phyloP scores from a whole-genome alignment of 2,888 invertebrate species.

The Fabriciana adippe region DNA sequence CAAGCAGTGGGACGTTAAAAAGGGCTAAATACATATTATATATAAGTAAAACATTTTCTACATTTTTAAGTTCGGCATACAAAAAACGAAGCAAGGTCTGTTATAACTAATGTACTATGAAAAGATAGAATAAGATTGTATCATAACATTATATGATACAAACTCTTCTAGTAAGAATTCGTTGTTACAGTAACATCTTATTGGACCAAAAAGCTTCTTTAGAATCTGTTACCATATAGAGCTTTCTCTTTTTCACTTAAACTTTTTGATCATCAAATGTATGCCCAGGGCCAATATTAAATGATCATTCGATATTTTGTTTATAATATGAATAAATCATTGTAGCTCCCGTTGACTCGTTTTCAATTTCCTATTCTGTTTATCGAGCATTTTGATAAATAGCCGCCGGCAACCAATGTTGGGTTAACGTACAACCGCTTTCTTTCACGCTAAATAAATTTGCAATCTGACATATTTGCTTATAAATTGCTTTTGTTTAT shows the following conservation, averaged over 20 bases:
- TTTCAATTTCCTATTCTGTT: slow-evolving; percentile 80
- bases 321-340: slow-evolving; percentile 78
- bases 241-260: slow-evolving; percentile 58
- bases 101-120: too few species aligned
- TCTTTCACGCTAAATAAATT: slow-evolving; percentile 76
- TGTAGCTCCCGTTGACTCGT: slow-evolving; percentile 72
- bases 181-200: not conserved
- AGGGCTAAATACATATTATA: too few species aligned
- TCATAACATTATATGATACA: too few species aligned
- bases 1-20: too few species aligned
- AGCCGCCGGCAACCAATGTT: slow-evolving; percentile 65
- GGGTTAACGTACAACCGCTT: slow-evolving; percentile 62
- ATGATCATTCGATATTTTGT: slow-evolving; percentile 78
- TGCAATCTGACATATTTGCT: slow-evolving; percentile 67
- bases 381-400: slow-evolving; percentile 79
- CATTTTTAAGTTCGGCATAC: too few species aligned
- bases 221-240: not conserved
- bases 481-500: slow-evolving; percentile 74
- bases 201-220: not conserved
- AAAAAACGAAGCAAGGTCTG: too few species aligned
- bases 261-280: slow-evolving; percentile 37
- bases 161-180: too few species aligned
- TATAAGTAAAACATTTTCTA: too few species aligned
- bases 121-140: too few species aligned
- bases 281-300: slow-evolving; percentile 71